Conservation (phyloP, 2,888 invertebrate genomes). For the Herminia tarsipennalis region DNA sequence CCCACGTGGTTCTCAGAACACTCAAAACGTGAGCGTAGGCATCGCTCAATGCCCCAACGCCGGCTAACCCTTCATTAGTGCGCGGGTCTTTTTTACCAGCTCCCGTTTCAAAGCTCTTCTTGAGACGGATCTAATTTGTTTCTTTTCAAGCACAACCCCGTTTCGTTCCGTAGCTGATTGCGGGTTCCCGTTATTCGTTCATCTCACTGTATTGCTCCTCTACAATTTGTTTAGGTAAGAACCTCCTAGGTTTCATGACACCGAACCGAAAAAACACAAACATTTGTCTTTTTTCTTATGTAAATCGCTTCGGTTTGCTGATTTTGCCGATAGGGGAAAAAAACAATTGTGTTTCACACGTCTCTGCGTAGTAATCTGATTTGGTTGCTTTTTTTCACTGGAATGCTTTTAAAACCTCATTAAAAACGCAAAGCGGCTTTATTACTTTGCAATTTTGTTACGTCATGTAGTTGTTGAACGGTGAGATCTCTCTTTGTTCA, state of each 20-base stretch:
- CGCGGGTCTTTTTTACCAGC: conserved; percentile 64
- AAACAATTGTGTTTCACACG: conserved; percentile 44
- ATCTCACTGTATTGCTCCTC: conserved; percentile 58
- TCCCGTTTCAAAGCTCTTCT: conserved; percentile 72
- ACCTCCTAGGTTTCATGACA: conserved; percentile 49
- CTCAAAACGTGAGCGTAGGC: conserved; percentile 23
- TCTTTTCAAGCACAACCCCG: conserved; percentile 75
- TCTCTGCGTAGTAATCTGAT: conserved; percentile 47
- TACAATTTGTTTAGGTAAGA: conserved; percentile 67
- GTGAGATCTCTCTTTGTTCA: conserved; percentile 50
- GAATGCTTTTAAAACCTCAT: conserved; percentile 54
- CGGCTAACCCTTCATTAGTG: conserved; percentile 76
- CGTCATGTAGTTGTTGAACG: conserved; percentile 41
- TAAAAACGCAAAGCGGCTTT: conserved; percentile 56
- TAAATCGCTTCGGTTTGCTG: conserved; percentile 33
- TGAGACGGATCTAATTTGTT: conserved; percentile 82
- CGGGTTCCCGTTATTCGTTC: conserved; percentile 65
- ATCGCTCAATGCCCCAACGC: conserved; percentile 34
- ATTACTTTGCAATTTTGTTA: conserved; percentile 52
- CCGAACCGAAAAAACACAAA: conserved; percentile 36
- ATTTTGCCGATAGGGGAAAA: conserved; percentile 22
- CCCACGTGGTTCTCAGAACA: conserved; percentile 17
- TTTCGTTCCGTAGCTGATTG: conserved; percentile 68
- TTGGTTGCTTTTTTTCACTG: conserved; percentile 24
- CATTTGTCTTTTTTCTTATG: conserved; percentile 26